Conservation (phyloP, 53 echinoderm and acorn worm species). For the Hippasteria phrygiana region DNA sequence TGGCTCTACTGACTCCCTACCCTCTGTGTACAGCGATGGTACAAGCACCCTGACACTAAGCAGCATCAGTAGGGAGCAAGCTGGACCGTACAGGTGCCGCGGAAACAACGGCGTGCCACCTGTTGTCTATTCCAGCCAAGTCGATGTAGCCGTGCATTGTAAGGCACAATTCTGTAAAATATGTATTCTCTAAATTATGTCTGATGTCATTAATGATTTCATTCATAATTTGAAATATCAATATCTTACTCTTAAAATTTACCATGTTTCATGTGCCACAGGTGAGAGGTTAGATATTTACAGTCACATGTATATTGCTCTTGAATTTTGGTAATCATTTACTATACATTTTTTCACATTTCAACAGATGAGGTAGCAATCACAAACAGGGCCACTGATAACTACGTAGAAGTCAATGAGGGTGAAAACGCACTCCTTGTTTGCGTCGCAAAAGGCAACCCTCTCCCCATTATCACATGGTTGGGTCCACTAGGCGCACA, state of each 20-base stretch:
- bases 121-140: background rate
- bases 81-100: constrained; percentile 11
- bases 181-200: too few species aligned
- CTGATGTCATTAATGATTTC: too few species aligned
- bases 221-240: too few species aligned
- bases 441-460: constrained; percentile 22
- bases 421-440: background rate
- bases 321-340: background rate
- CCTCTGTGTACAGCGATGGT: constrained; percentile 2
- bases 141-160: background rate
- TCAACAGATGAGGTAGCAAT: constrained; percentile 24
- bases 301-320: background rate
- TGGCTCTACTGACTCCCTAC: background rate
- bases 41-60: constrained; percentile 22
- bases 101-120: constrained; percentile 33
- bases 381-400: constrained; percentile 2
- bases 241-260: too few species aligned
- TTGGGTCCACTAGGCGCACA: background rate
- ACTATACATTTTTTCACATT: background rate
- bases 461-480: constrained; percentile 10
- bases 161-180: too few species aligned
- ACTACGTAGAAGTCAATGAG: background rate
- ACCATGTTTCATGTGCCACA: too few species aligned
- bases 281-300: too few species aligned
- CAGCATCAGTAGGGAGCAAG: constrained; percentile 9